Percentiles rank a stretch among this genome's conserved stretches.
These are phyloP conservation scores for Diglossa cyanea DNA, from an alignment of 2,797 vertebrate genomes.

Conservation along the genomic window DNA sequence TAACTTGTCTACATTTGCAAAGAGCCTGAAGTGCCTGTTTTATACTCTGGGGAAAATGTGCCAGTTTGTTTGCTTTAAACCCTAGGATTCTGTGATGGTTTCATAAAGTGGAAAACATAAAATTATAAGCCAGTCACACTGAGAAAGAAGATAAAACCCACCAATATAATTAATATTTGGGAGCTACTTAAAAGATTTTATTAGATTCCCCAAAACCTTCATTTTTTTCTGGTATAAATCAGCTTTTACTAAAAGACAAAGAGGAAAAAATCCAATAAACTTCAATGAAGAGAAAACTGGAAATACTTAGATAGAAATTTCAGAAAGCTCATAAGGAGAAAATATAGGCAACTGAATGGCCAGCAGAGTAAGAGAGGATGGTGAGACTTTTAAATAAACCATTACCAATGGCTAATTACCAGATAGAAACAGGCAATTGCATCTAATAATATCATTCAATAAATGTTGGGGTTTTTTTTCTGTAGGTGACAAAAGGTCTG, in stretches of 20 bases:
- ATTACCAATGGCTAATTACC: not conserved
- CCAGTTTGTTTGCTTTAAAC: not conserved
- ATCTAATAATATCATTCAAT: not conserved
- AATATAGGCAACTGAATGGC: not conserved
- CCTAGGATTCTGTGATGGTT: not conserved
- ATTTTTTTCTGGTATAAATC: not conserved
- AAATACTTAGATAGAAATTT: not conserved
- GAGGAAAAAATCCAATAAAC: not conserved
- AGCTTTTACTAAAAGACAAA: not conserved
- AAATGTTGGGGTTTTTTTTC: not conserved
- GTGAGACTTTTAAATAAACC: not conserved
- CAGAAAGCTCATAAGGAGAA: not conserved
- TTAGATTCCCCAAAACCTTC: not conserved
- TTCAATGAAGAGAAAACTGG: not conserved
- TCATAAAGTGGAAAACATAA: not conserved
- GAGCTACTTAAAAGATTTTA: not conserved
- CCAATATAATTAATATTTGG: not conserved
- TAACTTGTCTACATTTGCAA: not conserved
- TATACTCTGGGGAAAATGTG: not conserved
- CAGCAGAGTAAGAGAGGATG: not conserved
- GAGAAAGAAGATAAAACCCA: not conserved
- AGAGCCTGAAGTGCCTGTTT: not conserved
- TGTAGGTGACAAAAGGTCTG: not conserved
- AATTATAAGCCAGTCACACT: not conserved
- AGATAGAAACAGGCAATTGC: not conserved